These are phyloP conservation scores for Andricus curvator DNA, from an alignment of 2,888 invertebrate species.

Conservation along the genomic window DNA sequence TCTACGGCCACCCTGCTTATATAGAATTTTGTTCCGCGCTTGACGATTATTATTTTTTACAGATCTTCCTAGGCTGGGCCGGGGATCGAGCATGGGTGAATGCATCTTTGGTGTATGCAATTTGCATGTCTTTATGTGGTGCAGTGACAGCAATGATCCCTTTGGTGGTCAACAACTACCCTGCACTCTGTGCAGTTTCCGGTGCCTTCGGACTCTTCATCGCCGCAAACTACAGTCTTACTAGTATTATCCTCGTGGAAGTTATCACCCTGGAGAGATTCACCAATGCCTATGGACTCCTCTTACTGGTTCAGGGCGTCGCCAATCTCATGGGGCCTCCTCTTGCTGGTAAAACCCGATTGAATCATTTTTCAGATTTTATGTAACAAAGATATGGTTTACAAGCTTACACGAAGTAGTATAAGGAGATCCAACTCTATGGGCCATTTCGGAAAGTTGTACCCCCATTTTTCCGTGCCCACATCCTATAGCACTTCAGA, in stretches of 20 bases:
- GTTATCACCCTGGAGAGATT: slow-evolving; percentile 94
- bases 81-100: slow-evolving; percentile 91
- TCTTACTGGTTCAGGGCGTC: slow-evolving; percentile 92
- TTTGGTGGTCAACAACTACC: slow-evolving; percentile 80
- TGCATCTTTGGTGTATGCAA: slow-evolving; percentile 89
- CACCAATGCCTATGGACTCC: slow-evolving; percentile 93
- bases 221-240: slow-evolving; percentile 94
- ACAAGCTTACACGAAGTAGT: too few relatives aligned
- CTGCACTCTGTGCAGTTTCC: slow-evolving; percentile 82
- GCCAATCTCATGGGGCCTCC: slow-evolving; percentile 95
- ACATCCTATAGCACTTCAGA: too few relatives aligned
- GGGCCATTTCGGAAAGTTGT: too few relatives aligned
- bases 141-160: slow-evolving; percentile 85
- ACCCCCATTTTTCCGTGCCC: too few relatives aligned
- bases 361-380: not conserved
- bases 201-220: slow-evolving; percentile 94
- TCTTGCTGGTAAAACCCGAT: slow-evolving; percentile 85
- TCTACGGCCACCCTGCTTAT: too few relatives aligned
- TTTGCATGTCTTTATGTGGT: slow-evolving; percentile 88
- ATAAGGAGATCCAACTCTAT: too few relatives aligned
- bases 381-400: too few relatives aligned
- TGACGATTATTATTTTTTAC: slow-evolving; percentile 47
- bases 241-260: slow-evolving; percentile 93
- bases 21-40: not conserved
- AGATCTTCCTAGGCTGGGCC: slow-evolving; percentile 92